These are phyloP conservation scores for Sandelia bainsii DNA, from an alignment of 2,797 vertebrate genomes.

Conservation along the genomic window DNA sequence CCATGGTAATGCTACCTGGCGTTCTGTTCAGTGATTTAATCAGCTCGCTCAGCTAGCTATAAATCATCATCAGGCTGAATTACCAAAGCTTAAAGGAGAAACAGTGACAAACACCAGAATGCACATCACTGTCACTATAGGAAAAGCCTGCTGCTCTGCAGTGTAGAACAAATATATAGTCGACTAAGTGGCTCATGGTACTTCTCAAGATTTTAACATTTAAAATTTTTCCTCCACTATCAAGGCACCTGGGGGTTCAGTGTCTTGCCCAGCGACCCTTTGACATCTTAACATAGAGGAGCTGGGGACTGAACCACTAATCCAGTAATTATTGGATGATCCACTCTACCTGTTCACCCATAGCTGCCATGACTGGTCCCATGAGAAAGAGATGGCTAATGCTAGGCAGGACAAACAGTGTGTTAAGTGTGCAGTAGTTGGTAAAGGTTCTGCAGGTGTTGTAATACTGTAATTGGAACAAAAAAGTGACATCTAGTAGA, in stretches of 20 bases:
- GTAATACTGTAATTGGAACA: too few relatives aligned
- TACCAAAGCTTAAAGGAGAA: conserved; percentile 60
- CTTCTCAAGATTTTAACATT: background rate
- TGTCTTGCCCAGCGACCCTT: too few relatives aligned
- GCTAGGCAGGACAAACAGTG: too few relatives aligned
- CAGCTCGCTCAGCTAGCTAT: conserved; percentile 70
- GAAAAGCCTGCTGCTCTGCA: conserved; percentile 33
- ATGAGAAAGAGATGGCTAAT: too few relatives aligned
- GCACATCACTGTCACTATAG: conserved; percentile 25
- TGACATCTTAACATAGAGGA: too few relatives aligned
- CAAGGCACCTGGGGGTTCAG: background rate
- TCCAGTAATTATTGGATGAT: too few relatives aligned
- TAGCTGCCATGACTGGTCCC: too few relatives aligned
- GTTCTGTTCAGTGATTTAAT: conserved; percentile 79
- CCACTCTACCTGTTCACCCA: too few relatives aligned
- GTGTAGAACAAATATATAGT: background rate
- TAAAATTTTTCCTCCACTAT: background rate
- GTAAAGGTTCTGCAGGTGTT: too few relatives aligned
- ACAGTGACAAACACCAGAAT: conserved; percentile 51
- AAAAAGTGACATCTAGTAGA: background rate
- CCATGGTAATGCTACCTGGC: conserved; percentile 73
- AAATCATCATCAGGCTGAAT: conserved; percentile 76
- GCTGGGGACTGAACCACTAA: too few relatives aligned
- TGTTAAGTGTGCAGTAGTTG: too few relatives aligned
- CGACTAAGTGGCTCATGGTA: too few relatives aligned